Evolutionary conservation across 2,797 vertebrate genomes (phyloP).

Genomic region (Arnoldichthys spilopterus): DNA sequence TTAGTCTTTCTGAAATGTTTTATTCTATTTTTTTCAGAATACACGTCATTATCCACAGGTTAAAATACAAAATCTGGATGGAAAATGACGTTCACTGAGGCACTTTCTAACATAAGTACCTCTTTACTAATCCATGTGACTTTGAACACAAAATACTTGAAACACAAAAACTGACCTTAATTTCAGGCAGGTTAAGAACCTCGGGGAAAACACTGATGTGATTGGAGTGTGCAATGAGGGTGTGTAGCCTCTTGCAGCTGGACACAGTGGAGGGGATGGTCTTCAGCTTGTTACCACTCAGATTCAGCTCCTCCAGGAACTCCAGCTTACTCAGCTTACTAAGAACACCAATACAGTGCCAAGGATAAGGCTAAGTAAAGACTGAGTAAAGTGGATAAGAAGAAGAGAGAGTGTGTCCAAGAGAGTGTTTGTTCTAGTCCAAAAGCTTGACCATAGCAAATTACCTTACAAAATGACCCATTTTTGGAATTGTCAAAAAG

Average conservation of each 20-base stretch:
- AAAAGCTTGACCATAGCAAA: neutral
- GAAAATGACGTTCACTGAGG: neutral
- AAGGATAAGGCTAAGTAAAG: neutral
- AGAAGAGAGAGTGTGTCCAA: neutral
- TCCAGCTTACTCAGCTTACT: slow-evolving; percentile 96
- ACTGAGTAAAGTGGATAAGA: neutral
- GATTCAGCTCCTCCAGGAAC: slow-evolving; percentile 91
- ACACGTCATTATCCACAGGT: too few relatives aligned
- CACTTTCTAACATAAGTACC: neutral
- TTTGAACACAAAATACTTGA: neutral
- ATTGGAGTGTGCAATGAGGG: slow-evolving; percentile 92
- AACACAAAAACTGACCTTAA: slow-evolving; percentile 83
- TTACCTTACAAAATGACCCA: neutral
- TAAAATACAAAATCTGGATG: too few relatives aligned
- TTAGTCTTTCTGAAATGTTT: too few relatives aligned
- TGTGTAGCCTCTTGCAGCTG: slow-evolving; percentile 92
- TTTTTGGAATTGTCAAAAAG: too few relatives aligned
- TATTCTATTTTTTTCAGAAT: too few relatives aligned
- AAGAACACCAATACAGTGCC: neutral
- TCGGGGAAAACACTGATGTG: slow-evolving; percentile 94
- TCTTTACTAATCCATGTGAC: neutral
- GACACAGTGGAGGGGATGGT: slow-evolving; percentile 93
- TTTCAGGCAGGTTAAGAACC: slow-evolving; percentile 90
- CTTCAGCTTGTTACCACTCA: slow-evolving; percentile 96
- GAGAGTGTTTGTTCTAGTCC: neutral